Evolutionary conservation across 1,140 invertebrate species (phyloP).

Genomic region (Ganaspis sp.): DNA sequence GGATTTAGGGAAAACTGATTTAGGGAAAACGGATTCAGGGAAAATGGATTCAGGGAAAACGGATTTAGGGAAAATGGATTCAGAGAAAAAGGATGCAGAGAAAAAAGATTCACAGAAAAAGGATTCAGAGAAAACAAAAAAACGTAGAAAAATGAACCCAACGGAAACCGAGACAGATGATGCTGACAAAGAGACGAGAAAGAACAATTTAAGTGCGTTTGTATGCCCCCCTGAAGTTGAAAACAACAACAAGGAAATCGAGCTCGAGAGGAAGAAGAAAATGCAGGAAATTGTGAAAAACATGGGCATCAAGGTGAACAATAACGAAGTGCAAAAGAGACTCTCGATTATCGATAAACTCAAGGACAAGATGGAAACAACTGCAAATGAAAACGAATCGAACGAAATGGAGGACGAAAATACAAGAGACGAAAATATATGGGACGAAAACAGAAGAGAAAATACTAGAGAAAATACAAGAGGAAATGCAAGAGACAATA

Average conservation of each 20-base stretch:
- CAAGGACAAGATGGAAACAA: conserved; percentile 69
- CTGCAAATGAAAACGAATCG: too few relatives aligned
- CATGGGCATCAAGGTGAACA: conserved; percentile 65
- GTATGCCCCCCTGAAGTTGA: conserved; percentile 72
- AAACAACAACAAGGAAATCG: conserved; percentile 70
- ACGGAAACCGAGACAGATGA: conserved; percentile 6
- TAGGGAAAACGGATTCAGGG: too few relatives aligned
- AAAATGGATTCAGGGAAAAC: too few relatives aligned
- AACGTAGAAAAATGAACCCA: neutral
- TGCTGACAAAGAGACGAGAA: conserved; percentile 1
- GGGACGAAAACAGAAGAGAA: too few relatives aligned
- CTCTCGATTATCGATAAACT: conserved; percentile 70
- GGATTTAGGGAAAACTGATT: too few relatives aligned
- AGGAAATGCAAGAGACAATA: too few relatives aligned
- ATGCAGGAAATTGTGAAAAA: conserved; percentile 72
- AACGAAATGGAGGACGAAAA: too few relatives aligned
- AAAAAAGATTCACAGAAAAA: neutral
- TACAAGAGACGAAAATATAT: too few relatives aligned
- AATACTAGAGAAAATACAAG: too few relatives aligned
- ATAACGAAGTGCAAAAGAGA: conserved; percentile 52
- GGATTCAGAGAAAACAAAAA: neutral
- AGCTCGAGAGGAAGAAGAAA: conserved; percentile 68
- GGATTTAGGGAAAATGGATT: too few relatives aligned
- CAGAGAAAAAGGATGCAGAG: too few relatives aligned
- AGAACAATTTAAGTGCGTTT: conserved; percentile 68